Evolutionary conservation across 2,113 vertebrate genomes (phyloP).

Genomic region (Vanacampus margaritifer): DNA sequence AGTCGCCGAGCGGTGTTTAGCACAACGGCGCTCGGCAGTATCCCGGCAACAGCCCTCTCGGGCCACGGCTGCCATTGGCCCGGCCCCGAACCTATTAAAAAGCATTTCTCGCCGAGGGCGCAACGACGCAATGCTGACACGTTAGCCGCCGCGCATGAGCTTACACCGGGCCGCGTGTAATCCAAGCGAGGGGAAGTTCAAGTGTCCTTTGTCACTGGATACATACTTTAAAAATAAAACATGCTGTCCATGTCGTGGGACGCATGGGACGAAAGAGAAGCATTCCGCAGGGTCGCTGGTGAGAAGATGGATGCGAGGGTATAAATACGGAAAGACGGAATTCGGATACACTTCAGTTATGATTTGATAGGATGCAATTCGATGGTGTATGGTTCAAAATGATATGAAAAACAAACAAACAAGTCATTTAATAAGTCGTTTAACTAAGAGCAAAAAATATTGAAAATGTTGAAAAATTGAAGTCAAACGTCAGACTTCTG

Average conservation of each 20-base stretch:
- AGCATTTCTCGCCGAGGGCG: conserved; percentile 61
- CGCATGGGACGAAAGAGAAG: conserved; percentile 63
- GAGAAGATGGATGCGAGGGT: conserved; percentile 48
- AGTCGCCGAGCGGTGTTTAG: conserved; percentile 82
- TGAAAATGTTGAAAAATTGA: neutral
- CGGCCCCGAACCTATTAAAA: conserved; percentile 73
- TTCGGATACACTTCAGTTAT: neutral
- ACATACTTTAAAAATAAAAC: conserved; percentile 87
- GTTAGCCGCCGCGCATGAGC: conserved; percentile 69
- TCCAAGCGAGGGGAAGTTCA: conserved; percentile 76
- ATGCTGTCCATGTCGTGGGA: conserved; percentile 69
- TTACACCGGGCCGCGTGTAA: conserved; percentile 76
- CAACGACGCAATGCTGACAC: conserved; percentile 79
- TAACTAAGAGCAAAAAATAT: neutral
- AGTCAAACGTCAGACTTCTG: neutral
- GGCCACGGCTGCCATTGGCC: conserved; percentile 77
- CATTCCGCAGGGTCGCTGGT: conserved; percentile 45
- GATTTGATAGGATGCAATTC: neutral
- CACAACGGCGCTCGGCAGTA: conserved; percentile 70
- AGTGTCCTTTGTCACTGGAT: conserved; percentile 82
- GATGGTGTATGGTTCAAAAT: neutral
- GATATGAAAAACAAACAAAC: neutral
- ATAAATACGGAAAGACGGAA: neutral
- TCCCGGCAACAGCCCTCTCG: conserved; percentile 60
- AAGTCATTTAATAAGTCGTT: neutral